These are phyloP conservation scores for Serrognathus titanus DNA, from an alignment of 2,888 invertebrate genomes.

Conservation along the genomic window DNA sequence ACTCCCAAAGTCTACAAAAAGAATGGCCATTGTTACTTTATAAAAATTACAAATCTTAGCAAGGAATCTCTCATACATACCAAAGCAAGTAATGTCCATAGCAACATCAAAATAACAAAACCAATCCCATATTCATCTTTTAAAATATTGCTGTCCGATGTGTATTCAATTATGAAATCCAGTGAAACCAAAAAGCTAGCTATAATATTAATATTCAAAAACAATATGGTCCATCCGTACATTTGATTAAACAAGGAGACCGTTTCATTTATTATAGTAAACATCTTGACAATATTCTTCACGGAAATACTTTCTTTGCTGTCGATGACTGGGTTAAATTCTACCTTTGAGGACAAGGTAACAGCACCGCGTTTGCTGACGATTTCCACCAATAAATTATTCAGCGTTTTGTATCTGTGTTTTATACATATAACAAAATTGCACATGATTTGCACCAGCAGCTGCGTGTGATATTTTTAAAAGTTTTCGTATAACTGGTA, in stretches of 20 bases:
- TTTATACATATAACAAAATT: conserved; percentile 10
- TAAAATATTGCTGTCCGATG: conserved; percentile 4
- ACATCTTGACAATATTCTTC: conserved; percentile 9
- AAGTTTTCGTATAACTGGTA: conserved; percentile 10
- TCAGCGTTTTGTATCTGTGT: conserved; percentile 6
- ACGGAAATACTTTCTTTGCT: not conserved
- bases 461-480: conserved; percentile 9
- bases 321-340: not conserved
- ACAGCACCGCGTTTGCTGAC: not conserved
- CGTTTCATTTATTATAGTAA: conserved; percentile 10
- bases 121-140: conserved; percentile 3
- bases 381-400: conserved; percentile 1
- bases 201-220: conserved; percentile 8
- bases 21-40: not conserved
- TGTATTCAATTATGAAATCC: conserved; percentile 13
- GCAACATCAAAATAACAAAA: conserved; percentile 8
- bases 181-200: conserved; percentile 7
- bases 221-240: conserved; percentile 7
- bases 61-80: conserved; percentile 6
- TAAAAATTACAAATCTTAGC: not conserved
- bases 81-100: conserved; percentile 11
- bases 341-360: not conserved
- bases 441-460: conserved; percentile 11
- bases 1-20: not conserved
- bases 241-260: conserved; percentile 4